Percentiles rank a stretch among this genome's conserved stretches.
Conservation (phyloP, 2,888 invertebrate genomes). For the Nephrotoma appendiculata region DNA sequence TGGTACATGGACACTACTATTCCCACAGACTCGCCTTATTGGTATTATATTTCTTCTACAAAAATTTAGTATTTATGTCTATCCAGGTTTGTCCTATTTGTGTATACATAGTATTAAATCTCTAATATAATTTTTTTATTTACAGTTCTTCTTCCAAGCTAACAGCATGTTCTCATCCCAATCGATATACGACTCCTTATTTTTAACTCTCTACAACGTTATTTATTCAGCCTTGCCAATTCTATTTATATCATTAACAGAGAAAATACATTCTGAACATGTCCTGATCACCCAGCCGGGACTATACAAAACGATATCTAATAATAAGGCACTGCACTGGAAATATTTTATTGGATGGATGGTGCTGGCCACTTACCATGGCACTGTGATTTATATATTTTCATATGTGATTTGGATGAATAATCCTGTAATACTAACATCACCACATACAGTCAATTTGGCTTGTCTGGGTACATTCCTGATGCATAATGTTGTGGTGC, state of each 20-base stretch:
- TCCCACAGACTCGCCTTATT: slow-evolving; percentile 58
- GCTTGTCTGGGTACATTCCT: slow-evolving; percentile 44
- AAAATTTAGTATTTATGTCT: slow-evolving; percentile 64
- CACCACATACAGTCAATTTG: slow-evolving; percentile 38
- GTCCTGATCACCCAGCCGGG: slow-evolving; percentile 45
- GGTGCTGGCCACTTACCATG: slow-evolving; percentile 45
- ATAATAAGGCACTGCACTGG: slow-evolving; percentile 49
- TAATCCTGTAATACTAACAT: slow-evolving; percentile 35
- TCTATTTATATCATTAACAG: slow-evolving; percentile 55
- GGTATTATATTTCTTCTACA: slow-evolving; percentile 75
- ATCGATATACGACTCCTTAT: slow-evolving; percentile 59
- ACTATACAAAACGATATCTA: slow-evolving; percentile 46
- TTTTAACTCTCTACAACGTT: slow-evolving; percentile 61
- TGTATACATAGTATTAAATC: neutral
- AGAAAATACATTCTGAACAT: slow-evolving; percentile 48
- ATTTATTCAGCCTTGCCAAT: slow-evolving; percentile 63
- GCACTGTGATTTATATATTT: slow-evolving; percentile 44
- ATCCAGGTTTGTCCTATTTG: slow-evolving; percentile 29
- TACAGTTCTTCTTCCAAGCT: slow-evolving; percentile 42
- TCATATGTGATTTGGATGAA: slow-evolving; percentile 31
- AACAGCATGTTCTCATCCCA: slow-evolving; percentile 42
- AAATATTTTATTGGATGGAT: slow-evolving; percentile 48
- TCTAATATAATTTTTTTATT: slow-evolving; percentile 10
- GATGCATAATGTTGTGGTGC: slow-evolving; percentile 40
- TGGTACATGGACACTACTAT: slow-evolving; percentile 76